These are phyloP conservation scores for Lasioglossum albipes DNA, from an alignment of 1,140 invertebrate genomes.

Conservation along the genomic window DNA sequence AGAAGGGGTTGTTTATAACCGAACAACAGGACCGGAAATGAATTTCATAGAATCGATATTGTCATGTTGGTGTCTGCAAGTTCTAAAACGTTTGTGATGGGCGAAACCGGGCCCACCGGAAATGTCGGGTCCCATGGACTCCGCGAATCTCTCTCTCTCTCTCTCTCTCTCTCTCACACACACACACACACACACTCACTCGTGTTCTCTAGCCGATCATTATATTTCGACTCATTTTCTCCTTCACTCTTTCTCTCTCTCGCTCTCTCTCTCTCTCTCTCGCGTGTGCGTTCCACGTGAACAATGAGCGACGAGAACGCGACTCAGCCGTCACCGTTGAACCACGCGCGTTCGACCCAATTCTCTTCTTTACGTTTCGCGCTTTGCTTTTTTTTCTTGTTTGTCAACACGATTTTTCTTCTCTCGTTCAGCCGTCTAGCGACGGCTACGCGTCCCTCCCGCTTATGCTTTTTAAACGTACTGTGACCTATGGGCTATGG, in stretches of 20 bases:
- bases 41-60: constrained; percentile 55
- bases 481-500: constrained; percentile 69
- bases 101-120: constrained; percentile 28
- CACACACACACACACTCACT: too few relatives aligned
- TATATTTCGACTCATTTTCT: neutral
- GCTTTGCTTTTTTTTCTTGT: neutral
- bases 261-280: neutral
- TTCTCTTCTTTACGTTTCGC: neutral
- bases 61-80: constrained; percentile 57
- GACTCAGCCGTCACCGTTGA: constrained; percentile 15
- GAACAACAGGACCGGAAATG: constrained; percentile 54
- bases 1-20: constrained; percentile 33
- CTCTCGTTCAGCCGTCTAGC: constrained; percentile 12
- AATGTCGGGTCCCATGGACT: constrained; percentile 42
- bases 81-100: constrained; percentile 42
- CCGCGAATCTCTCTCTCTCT: neutral
- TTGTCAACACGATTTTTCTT: neutral
- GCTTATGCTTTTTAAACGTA: constrained; percentile 48
- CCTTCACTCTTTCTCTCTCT: neutral
- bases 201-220: too few relatives aligned
- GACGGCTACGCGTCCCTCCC: constrained; percentile 30
- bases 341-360: constrained; percentile 22
- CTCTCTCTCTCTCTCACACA: neutral
- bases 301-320: constrained; percentile 36
- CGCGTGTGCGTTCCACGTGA: constrained; percentile 22